A percentile compares a stretch with the other conserved stretches of the same genome.
Evolutionary conservation across 2,888 invertebrate genomes (phyloP).

Genomic region (Nipponacmea schrenckii): DNA sequence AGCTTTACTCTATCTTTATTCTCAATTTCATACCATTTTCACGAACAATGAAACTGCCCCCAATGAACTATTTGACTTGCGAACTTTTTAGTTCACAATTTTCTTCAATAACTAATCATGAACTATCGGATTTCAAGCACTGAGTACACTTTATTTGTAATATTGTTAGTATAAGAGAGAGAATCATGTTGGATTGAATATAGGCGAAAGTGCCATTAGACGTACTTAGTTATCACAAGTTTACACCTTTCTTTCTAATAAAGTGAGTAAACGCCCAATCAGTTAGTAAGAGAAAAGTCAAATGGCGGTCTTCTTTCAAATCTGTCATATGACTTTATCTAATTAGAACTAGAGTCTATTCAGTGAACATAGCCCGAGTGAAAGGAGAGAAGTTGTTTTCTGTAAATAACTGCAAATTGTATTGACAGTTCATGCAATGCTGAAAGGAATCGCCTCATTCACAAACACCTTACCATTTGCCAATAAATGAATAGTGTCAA

Average conservation of each 20-base stretch:
- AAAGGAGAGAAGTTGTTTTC: conserved; percentile 27
- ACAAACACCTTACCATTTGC: conserved; percentile 21
- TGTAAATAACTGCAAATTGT: conserved; percentile 31
- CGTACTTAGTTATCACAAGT: conserved; percentile 7
- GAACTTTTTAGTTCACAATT: conserved; percentile 1
- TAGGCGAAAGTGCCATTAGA: conserved; percentile 8
- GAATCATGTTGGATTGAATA: conserved; percentile 4
- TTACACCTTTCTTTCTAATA: conserved; percentile 5
- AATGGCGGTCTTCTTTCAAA: conserved; percentile 9
- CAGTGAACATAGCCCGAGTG: conserved; percentile 13
- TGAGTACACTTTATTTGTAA: conserved; percentile 5
- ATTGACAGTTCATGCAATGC: conserved; percentile 28
- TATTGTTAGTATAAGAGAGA: conserved; percentile 4
- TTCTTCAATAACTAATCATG: conserved; percentile 3
- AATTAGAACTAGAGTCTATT: conserved; percentile 22
- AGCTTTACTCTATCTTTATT: background rate
- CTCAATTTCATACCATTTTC: conserved; percentile 5
- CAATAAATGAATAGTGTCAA: conserved; percentile 3
- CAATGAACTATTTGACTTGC: conserved; percentile 8
- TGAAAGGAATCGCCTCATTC: conserved; percentile 19
- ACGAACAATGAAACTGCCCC: background rate
- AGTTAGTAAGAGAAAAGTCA: conserved; percentile 8
- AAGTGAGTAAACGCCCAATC: conserved; percentile 5
- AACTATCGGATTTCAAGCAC: conserved; percentile 1
- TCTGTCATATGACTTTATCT: conserved; percentile 18